phyloP scores from a whole-genome alignment of 2,888 invertebrate genomes.

The Neocrepidodera transversa region DNA sequence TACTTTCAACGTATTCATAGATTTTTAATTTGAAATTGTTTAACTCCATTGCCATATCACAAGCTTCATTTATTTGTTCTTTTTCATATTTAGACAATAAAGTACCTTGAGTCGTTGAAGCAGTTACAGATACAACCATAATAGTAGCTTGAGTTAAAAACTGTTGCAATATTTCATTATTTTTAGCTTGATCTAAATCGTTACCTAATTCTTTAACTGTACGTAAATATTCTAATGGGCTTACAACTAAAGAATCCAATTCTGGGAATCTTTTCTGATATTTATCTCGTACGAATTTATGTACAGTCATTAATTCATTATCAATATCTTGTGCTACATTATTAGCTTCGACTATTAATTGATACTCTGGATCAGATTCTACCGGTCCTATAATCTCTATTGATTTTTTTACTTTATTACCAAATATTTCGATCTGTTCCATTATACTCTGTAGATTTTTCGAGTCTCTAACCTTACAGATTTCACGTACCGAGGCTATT shows the following conservation, averaged over 20 bases:
- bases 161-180: conserved; percentile 90
- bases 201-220: conserved; percentile 91
- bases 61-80: conserved; percentile 87
- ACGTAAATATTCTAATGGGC: conserved; percentile 90
- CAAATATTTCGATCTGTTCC: conserved; percentile 76
- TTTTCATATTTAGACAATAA: conserved; percentile 81
- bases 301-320: conserved; percentile 93
- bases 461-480: conserved; percentile 90
- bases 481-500: conserved; percentile 79
- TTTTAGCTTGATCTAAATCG: conserved; percentile 93
- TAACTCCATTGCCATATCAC: conserved; percentile 92
- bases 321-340: conserved; percentile 97
- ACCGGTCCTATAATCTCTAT: conserved; percentile 87
- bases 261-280: conserved; percentile 98
- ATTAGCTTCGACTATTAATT: conserved; percentile 95
- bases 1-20: conserved; percentile 96
- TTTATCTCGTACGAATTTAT: conserved; percentile 95
- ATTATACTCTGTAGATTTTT: conserved; percentile 75
- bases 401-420: conserved; percentile 70
- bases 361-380: conserved; percentile 97
- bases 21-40: conserved; percentile 89
- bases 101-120: conserved; percentile 99
- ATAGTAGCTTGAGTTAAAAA: conserved; percentile 98
- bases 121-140: conserved; percentile 99
- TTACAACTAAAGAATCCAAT: conserved; percentile 93